Percentiles rank a stretch among this genome's conserved stretches.
Evolutionary conservation across 2,797 vertebrate species (phyloP).

Genomic region (Serranus cabrilla): DNA sequence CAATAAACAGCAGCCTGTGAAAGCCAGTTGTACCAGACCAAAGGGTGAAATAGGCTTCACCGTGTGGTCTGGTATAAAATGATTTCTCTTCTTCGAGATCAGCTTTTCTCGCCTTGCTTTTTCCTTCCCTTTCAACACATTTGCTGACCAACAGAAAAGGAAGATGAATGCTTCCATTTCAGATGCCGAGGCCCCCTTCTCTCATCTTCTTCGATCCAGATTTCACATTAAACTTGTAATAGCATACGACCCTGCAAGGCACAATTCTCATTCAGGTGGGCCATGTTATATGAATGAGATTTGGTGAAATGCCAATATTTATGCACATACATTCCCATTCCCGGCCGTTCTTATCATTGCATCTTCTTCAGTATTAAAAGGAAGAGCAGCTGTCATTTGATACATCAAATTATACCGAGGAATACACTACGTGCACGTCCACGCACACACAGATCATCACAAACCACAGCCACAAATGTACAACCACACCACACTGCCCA

Average conservation of each 20-base stretch:
- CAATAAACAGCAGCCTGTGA: slow-evolving; percentile 57
- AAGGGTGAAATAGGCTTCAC: slow-evolving; percentile 66
- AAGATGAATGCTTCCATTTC: slow-evolving; percentile 88
- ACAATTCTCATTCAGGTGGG: slow-evolving; percentile 83
- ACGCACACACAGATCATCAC: slow-evolving; percentile 31
- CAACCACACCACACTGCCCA: slow-evolving; percentile 23
- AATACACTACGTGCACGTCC: slow-evolving; percentile 40
- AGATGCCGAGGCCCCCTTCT: slow-evolving; percentile 70
- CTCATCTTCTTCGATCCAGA: slow-evolving; percentile 82
- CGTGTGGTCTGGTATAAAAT: slow-evolving; percentile 60
- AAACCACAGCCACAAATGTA: slow-evolving; percentile 38
- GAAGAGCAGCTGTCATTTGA: slow-evolving; percentile 81
- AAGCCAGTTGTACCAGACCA: slow-evolving; percentile 41
- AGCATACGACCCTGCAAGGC: slow-evolving; percentile 85
- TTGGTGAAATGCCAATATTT: slow-evolving; percentile 88
- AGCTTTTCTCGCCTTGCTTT: slow-evolving; percentile 74
- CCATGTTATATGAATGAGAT: slow-evolving; percentile 89
- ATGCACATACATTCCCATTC: slow-evolving; percentile 88
- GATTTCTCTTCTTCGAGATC: slow-evolving; percentile 75
- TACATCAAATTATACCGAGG: slow-evolving; percentile 74
- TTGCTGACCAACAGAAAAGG: slow-evolving; percentile 87
- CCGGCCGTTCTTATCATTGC: slow-evolving; percentile 74
- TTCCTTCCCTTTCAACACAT: slow-evolving; percentile 71
- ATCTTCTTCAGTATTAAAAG: slow-evolving; percentile 61
- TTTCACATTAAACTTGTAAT: slow-evolving; percentile 88